Evolutionary conservation across 2,797 vertebrate species (phyloP).

Genomic region (Phrynocephalus guinanensis): DNA sequence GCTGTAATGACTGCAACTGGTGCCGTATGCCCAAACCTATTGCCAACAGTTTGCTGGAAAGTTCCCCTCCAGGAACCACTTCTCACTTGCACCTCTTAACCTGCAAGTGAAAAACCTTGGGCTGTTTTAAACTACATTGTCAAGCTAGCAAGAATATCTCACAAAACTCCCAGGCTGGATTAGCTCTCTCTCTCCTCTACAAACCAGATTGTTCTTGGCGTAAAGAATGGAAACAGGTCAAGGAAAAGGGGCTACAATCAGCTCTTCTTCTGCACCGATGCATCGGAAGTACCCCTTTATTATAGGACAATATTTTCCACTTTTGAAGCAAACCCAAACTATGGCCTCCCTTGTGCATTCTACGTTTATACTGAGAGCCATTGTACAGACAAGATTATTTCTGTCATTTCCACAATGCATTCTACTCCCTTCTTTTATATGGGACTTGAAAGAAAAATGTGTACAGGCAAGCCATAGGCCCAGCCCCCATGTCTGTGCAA

Average conservation of each 20-base stretch:
- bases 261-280: not conserved
- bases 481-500: not conserved
- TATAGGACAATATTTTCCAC: not conserved
- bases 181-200: not conserved
- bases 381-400: not conserved
- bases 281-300: not conserved
- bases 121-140: not conserved
- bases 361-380: not conserved
- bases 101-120: not conserved
- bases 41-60: too few species aligned
- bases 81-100: not conserved
- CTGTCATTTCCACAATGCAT: not conserved
- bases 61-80: not conserved
- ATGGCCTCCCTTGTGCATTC: not conserved
- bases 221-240: not conserved
- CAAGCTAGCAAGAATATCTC: not conserved
- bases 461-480: not conserved
- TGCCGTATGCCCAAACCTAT: not conserved
- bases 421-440: not conserved
- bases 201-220: not conserved
- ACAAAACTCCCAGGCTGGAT: not conserved
- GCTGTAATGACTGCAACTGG: not conserved
- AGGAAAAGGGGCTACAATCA: not conserved
- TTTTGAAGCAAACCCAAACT: not conserved
- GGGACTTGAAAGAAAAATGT: not conserved